Conservation (phyloP, 2,888 invertebrate species). For the Fragum fragum region DNA sequence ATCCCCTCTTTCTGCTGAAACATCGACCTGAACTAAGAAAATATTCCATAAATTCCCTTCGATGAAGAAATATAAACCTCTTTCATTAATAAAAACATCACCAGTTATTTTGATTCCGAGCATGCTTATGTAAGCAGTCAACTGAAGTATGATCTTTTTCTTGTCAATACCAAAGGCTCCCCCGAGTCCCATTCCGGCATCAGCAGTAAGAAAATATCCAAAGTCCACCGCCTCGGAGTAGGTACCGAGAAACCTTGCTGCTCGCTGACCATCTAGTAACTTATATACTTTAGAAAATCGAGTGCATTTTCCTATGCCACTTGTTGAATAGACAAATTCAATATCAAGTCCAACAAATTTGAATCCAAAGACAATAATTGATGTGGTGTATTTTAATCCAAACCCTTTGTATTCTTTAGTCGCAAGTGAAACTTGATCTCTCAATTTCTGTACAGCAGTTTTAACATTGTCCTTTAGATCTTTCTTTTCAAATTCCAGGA, state of each 20-base stretch:
- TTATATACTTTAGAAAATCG: conserved; percentile 45
- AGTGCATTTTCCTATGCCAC: conserved; percentile 35
- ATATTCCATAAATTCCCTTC: conserved; percentile 58
- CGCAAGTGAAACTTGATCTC: conserved; percentile 13
- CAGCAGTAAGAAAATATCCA: conserved; percentile 20
- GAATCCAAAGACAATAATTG: conserved; percentile 27
- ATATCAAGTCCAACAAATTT: conserved; percentile 32
- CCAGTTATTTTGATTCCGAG: conserved; percentile 35
- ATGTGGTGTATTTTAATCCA: conserved; percentile 29
- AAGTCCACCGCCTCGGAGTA: neutral
- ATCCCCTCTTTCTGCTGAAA: conserved; percentile 39
- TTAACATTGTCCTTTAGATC: conserved; percentile 11
- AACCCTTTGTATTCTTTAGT: conserved; percentile 11
- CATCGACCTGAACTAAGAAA: conserved; percentile 40
- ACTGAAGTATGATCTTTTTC: conserved; percentile 25
- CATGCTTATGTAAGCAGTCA: conserved; percentile 24
- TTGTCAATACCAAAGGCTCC: conserved; percentile 29
- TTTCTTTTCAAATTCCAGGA: conserved; percentile 17
- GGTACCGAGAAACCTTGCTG: conserved; percentile 35
- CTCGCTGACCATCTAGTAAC: conserved; percentile 41
- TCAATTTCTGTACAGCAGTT: conserved; percentile 27
- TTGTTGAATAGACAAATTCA: conserved; percentile 43
- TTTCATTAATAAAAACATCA: conserved; percentile 46
- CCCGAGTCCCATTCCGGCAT: conserved; percentile 16
- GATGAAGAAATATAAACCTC: conserved; percentile 28